phyloP scores from a whole-genome alignment of 2,888 invertebrate genomes.

The Tetragnatha montana region DNA sequence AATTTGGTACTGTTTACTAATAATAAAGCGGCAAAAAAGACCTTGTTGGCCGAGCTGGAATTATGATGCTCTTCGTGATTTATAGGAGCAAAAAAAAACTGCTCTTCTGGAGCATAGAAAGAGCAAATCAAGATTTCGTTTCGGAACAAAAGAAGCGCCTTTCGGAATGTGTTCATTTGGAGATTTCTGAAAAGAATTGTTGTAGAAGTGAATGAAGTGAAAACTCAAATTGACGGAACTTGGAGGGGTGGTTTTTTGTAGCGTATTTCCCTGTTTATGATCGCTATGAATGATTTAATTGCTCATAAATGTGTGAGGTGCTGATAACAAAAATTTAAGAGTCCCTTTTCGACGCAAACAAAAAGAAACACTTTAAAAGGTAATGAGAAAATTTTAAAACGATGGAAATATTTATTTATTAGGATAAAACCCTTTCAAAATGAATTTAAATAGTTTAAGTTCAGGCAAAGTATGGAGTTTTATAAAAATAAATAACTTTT shows the following conservation, averaged over 20 bases:
- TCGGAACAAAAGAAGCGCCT: not conserved
- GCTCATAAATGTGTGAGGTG: too few relatives aligned
- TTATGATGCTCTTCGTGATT: conserved; percentile 28
- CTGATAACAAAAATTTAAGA: too few relatives aligned
- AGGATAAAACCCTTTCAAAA: too few relatives aligned
- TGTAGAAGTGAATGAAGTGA: not conserved
- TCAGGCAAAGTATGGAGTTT: too few relatives aligned
- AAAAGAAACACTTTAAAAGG: too few relatives aligned
- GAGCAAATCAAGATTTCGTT: not conserved
- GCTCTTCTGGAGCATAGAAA: not conserved
- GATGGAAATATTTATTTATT: too few relatives aligned
- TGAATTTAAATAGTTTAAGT: too few relatives aligned
- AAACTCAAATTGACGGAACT: not conserved
- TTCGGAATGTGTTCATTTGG: not conserved
- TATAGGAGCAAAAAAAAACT: conserved; percentile 1
- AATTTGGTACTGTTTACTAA: conserved; percentile 46
- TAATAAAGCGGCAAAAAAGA: conserved; percentile 36
- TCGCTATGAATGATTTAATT: too few relatives aligned
- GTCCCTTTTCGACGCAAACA: too few relatives aligned
- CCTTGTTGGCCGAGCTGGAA: conserved; percentile 18
- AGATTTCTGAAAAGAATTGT: not conserved
- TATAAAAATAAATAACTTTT: too few relatives aligned
- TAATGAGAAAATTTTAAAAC: too few relatives aligned
- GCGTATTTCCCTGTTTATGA: too few relatives aligned
- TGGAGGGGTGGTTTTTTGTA: not conserved